phyloP scores from a whole-genome alignment of 2,113 vertebrate species.

The Oreochromis tanganicae region DNA sequence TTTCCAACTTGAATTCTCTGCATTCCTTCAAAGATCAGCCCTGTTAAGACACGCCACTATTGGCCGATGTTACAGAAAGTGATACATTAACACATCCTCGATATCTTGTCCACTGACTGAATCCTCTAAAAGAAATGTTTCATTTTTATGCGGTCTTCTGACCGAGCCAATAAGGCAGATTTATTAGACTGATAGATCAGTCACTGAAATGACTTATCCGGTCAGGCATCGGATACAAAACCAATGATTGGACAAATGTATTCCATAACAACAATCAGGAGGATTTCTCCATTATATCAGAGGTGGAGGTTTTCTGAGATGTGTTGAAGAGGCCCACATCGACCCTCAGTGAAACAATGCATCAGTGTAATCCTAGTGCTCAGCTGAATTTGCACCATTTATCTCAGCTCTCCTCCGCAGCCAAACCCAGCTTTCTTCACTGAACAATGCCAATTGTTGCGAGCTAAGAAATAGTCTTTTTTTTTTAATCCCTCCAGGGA shows the following conservation, averaged over 20 bases:
- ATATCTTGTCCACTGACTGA: background rate
- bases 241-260: background rate
- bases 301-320: conserved; percentile 12
- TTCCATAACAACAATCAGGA: background rate
- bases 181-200: background rate
- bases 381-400: conserved; percentile 48
- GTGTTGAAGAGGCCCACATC: background rate
- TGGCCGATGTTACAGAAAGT: background rate
- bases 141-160: background rate
- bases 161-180: background rate
- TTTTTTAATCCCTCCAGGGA: conserved; percentile 50
- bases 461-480: conserved; percentile 28
- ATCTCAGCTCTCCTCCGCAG: conserved; percentile 40
- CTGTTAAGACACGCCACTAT: background rate
- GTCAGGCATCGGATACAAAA: background rate
- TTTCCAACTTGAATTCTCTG: background rate
- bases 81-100: background rate
- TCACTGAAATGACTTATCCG: background rate
- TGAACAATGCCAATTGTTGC: conserved; percentile 56
- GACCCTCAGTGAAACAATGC: conserved; percentile 31
- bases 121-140: background rate
- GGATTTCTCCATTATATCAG: background rate
- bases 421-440: conserved; percentile 25
- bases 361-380: conserved; percentile 41
- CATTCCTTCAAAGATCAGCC: background rate